These are phyloP conservation scores for Anguilla megastoma DNA, from an alignment of 2,797 vertebrate genomes.

Conservation along the genomic window DNA sequence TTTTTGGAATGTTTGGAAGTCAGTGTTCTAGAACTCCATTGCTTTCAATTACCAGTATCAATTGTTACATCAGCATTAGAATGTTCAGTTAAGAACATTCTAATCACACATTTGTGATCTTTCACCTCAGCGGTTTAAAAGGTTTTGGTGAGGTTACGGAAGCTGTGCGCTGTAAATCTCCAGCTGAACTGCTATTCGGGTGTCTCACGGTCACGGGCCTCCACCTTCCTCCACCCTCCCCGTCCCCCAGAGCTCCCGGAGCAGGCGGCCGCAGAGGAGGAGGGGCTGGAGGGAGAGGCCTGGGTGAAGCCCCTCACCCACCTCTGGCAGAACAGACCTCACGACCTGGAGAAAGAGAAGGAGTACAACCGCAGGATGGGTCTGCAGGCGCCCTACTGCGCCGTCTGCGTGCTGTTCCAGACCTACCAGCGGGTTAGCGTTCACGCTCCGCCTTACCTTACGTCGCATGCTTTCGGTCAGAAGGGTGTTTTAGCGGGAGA, in stretches of 20 bases:
- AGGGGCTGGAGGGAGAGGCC: slow-evolving; percentile 82
- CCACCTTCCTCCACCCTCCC: background rate
- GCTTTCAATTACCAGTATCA: too few relatives aligned
- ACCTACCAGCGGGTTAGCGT: slow-evolving; percentile 81
- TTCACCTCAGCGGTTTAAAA: too few relatives aligned
- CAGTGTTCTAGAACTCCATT: too few relatives aligned
- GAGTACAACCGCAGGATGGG: slow-evolving; percentile 88
- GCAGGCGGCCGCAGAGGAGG: slow-evolving; percentile 70
- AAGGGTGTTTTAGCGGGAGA: background rate
- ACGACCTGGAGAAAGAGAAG: slow-evolving; percentile 81
- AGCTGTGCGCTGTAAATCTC: background rate
- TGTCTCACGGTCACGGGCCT: background rate
- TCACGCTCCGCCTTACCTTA: background rate
- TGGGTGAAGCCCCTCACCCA: slow-evolving; percentile 89
- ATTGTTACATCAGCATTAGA: too few relatives aligned
- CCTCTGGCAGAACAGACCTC: slow-evolving; percentile 88
- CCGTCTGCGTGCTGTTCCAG: slow-evolving; percentile 91
- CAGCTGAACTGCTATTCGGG: background rate
- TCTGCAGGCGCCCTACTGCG: slow-evolving; percentile 85
- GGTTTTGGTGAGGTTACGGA: too few relatives aligned
- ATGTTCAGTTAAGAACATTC: too few relatives aligned
- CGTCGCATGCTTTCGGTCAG: background rate
- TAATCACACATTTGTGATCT: too few relatives aligned
- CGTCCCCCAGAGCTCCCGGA: slow-evolving; percentile 76
- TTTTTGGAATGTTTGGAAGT: too few relatives aligned